Percentiles rank a stretch among this genome's conserved stretches.
These are phyloP conservation scores for Shinisaurus crocodilurus DNA, from an alignment of 2,113 vertebrate genomes.

Conservation along the genomic window DNA sequence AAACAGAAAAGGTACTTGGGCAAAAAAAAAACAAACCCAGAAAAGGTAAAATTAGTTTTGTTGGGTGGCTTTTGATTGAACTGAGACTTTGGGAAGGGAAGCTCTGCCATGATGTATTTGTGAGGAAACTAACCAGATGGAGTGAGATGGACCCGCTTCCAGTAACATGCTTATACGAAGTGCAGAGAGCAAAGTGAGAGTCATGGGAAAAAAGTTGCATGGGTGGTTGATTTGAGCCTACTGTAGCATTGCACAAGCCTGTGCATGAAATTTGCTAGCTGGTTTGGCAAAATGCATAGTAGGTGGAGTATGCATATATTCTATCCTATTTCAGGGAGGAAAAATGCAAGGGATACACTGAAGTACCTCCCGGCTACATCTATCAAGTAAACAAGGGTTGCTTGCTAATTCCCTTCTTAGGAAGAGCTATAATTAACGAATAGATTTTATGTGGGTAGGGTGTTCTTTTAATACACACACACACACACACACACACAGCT, in stretches of 20 bases:
- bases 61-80: neutral
- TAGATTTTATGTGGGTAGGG: slow-evolving; percentile 6
- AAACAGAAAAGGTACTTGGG: neutral
- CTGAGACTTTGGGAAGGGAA: neutral
- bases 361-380: neutral
- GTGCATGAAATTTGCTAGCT: slow-evolving; percentile 6
- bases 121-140: neutral
- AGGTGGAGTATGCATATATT: neutral
- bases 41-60: neutral
- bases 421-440: slow-evolving; percentile 12
- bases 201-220: neutral
- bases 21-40: too few species aligned
- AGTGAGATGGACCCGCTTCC: neutral
- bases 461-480: neutral
- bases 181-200: neutral
- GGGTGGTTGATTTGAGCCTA: neutral
- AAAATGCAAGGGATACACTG: neutral
- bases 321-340: neutral
- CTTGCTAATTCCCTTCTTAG: neutral
- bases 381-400: neutral
- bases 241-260: neutral
- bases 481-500: neutral
- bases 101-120: neutral
- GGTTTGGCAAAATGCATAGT: neutral
- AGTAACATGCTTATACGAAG: neutral